Percentiles rank a stretch among this genome's conserved stretches.
Conservation (phyloP, 2,888 invertebrate genomes). For the Spisula solida region DNA sequence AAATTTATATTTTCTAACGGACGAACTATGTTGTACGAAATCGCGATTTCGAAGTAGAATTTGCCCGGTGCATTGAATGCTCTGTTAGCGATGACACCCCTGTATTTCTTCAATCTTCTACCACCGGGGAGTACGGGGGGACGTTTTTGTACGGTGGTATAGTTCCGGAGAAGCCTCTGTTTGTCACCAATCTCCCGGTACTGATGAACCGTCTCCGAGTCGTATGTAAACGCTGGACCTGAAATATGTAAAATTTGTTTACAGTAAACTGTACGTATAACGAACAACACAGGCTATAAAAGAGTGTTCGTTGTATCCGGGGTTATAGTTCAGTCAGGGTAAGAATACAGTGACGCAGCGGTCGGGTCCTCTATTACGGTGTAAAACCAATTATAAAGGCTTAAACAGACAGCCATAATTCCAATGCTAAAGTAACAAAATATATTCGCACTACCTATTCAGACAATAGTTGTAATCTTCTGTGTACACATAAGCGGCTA, state of each 20-base stretch:
- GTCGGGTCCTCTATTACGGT: too few species aligned
- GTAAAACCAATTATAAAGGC: too few species aligned
- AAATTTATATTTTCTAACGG: constrained; percentile 75
- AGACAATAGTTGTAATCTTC: too few species aligned
- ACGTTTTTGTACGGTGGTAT: constrained; percentile 60
- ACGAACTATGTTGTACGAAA: constrained; percentile 65
- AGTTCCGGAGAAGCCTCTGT: constrained; percentile 65
- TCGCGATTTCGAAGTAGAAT: constrained; percentile 71
- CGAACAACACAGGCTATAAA: too few species aligned
- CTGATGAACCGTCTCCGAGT: constrained; percentile 71
- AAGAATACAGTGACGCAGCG: too few species aligned
- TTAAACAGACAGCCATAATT: too few species aligned
- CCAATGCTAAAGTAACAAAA: too few species aligned
- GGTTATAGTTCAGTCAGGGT: too few species aligned
- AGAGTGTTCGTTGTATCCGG: too few species aligned
- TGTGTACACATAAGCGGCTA: too few species aligned
- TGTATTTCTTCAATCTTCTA: constrained; percentile 68
- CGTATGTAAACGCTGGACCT: constrained; percentile 72
- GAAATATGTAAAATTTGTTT: not conserved
- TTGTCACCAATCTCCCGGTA: constrained; percentile 73
- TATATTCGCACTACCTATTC: too few species aligned
- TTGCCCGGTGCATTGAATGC: constrained; percentile 71
- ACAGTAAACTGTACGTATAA: not conserved
- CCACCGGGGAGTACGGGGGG: constrained; percentile 52
- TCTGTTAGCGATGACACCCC: constrained; percentile 69